A percentile compares a stretch with the other conserved stretches of the same genome.
phyloP scores from a whole-genome alignment of 2,888 invertebrate species.

The Amiota mariae region DNA sequence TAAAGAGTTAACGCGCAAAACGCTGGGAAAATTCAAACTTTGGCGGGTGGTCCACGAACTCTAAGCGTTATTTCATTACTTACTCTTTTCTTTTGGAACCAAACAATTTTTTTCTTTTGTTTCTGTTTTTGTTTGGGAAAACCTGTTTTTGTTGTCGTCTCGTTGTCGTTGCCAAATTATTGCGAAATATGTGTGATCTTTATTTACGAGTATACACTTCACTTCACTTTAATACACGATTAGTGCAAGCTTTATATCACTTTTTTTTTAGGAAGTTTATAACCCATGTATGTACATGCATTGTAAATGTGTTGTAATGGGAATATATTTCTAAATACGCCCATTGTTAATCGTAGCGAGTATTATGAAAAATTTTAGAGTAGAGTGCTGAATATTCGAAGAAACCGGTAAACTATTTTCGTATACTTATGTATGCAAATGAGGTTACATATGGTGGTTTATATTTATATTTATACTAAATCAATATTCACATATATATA shows the following conservation, averaged over 20 bases:
- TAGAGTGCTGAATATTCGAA: constrained; percentile 45
- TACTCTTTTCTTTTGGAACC: neutral
- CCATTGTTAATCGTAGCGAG: too few species aligned
- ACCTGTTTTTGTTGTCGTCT: neutral
- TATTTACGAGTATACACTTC: constrained; percentile 32
- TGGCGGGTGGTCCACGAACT: constrained; percentile 32
- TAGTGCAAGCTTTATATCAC: too few species aligned
- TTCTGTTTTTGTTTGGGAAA: neutral
- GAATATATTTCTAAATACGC: too few species aligned
- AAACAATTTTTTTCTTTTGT: constrained; percentile 9
- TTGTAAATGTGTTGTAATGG: too few species aligned
- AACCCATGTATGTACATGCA: too few species aligned
- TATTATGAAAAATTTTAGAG: too few species aligned
- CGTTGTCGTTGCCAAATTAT: constrained; percentile 34
- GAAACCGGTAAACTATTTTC: constrained; percentile 2
- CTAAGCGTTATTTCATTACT: neutral
- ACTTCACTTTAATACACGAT: neutral
- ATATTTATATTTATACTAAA: too few species aligned
- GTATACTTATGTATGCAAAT: neutral
- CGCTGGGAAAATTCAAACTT: constrained; percentile 38
- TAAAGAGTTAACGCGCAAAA: constrained; percentile 3
- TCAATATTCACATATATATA: too few species aligned
- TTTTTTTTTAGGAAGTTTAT: too few species aligned
- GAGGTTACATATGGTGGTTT: neutral
- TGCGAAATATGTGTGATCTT: constrained; percentile 51